Evolutionary conservation across 2,888 invertebrate species (phyloP).

Genomic region (Helobdella robusta): DNA sequence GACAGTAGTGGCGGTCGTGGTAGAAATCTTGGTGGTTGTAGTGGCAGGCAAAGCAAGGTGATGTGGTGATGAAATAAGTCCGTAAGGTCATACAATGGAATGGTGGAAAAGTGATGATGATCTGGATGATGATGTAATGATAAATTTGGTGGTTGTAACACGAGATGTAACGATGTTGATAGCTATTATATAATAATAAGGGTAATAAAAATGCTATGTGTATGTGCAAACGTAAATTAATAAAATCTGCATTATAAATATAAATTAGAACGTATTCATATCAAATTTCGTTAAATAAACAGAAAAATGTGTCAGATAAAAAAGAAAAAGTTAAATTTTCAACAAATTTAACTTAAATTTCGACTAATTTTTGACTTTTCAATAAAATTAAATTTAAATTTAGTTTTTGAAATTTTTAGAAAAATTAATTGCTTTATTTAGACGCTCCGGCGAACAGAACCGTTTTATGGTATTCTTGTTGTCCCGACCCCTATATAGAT

Average conservation of each 20-base stretch:
- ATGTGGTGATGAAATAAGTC: background rate
- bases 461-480: constrained; percentile 33
- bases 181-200: no score
- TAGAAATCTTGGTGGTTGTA: background rate
- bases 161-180: background rate
- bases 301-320: no score
- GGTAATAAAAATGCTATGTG: no score
- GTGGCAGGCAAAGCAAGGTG: background rate
- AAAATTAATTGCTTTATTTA: constrained; percentile 10
- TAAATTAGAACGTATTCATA: no score
- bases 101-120: background rate
- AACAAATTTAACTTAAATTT: no score
- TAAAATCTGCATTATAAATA: no score
- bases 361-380: no score
- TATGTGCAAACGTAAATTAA: no score
- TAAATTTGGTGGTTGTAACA: background rate
- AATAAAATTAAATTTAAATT: no score
- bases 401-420: no score
- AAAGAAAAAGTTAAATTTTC: no score
- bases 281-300: no score
- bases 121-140: background rate
- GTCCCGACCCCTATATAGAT: constrained; percentile 35
- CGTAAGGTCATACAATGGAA: background rate
- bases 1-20: background rate
- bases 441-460: constrained; percentile 31